Conservation (phyloP, 2,888 invertebrate species). For the Agrotis clavis region DNA sequence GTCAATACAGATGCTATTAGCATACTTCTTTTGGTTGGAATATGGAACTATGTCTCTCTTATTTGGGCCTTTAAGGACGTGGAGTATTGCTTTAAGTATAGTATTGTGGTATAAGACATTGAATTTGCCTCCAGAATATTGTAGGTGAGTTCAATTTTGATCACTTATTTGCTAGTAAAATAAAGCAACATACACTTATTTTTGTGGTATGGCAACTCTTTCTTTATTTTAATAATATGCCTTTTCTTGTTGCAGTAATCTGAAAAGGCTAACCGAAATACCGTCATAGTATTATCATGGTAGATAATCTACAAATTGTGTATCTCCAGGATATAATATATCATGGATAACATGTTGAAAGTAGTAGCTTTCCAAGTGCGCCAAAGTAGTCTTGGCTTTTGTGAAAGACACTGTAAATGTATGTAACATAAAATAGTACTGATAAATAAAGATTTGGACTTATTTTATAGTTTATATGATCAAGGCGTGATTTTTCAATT, state of each 20-base stretch:
- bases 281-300: constrained; percentile 68
- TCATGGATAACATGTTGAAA: constrained; percentile 43
- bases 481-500: constrained; percentile 4
- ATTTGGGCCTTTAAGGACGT: constrained; percentile 95
- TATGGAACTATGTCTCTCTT: constrained; percentile 95
- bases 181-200: neutral
- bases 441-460: constrained; percentile 24
- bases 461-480: constrained; percentile 35
- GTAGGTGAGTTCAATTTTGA: constrained; percentile 86
- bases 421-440: constrained; percentile 17
- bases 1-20: constrained; percentile 92
- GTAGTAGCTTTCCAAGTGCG: constrained; percentile 43
- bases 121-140: constrained; percentile 91
- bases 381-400: constrained; percentile 28
- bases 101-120: constrained; percentile 93
- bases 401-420: constrained; percentile 16
- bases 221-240: neutral
- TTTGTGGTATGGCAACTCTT: neutral
- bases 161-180: neutral
- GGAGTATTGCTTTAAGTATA: constrained; percentile 94
- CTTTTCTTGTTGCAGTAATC: constrained; percentile 70
- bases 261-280: constrained; percentile 74
- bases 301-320: constrained; percentile 49
- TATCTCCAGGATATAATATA: constrained; percentile 27
- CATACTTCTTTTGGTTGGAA: constrained; percentile 95